Base-by-base conservation (phyloP, 2,113 vertebrate genomes). In the Daphoenositta chrysoptera region DNA sequence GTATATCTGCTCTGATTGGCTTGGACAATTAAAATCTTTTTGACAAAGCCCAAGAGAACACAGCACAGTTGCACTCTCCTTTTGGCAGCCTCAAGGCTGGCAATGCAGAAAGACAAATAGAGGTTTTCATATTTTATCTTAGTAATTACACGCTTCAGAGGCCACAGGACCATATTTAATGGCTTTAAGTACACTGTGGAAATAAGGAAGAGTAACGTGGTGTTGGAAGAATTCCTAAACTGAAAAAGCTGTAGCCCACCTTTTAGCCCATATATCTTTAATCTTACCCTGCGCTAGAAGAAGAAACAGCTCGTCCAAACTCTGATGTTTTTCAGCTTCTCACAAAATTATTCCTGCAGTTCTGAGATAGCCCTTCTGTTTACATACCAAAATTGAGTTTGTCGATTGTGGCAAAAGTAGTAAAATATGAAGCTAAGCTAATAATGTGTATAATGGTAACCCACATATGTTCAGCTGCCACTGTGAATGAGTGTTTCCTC, bases 71-170 rank as follows among this genome's bases (percentile, higher is more conserved):
- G 27, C 60, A 21, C 27, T 5, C 48, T 78, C 31, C 37, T 90
- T 35, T 80, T 71, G 87, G 72, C 89, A 89, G 88, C 60, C n/a
- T 31, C 75, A 45, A 68, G 51, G 44, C 54, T 96, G 72, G 72
- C 69, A 92, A 56, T 61, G 12, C 2, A 26, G 68, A 76, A 95
- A 95, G 85, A 93, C 72, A 87, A 96, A 89, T 75, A 94, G 51
- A 90, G 51, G 72, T 80, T 96, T 94, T 92, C 40, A n/a, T 95
- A 79, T 92, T 94, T 94, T 95, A 79, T 89, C 92, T 78, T 76
- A 60, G 81, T 91, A 97, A 96, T 97, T 95, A 93, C 85, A 91
- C 91, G 87, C 90, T 91, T 93, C 87, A 82, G 73, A 95, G 81
- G 48, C 73, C 78, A 82, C 81, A 93, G 81, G 92, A 79, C 84